A percentile compares a stretch with the other conserved stretches of the same genome.
These are phyloP conservation scores for Sceloporus undulatus DNA, from an alignment of 2,113 vertebrate genomes.

Conservation along the genomic window DNA sequence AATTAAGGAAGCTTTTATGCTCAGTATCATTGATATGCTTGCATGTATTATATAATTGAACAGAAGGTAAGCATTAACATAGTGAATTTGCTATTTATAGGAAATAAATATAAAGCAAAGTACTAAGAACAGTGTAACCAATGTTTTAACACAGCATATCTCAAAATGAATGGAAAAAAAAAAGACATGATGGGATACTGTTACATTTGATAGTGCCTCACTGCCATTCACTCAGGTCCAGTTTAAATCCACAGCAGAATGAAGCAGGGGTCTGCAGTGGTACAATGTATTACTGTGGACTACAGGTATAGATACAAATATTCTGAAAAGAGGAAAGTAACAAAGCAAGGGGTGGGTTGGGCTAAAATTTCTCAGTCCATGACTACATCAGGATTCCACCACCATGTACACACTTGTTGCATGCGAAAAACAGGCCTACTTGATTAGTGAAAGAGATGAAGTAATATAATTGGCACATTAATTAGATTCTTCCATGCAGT, in stretches of 20 bases:
- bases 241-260: background rate
- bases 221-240: background rate
- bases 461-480: background rate
- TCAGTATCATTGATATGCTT: background rate
- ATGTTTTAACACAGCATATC: constrained; percentile 5
- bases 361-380: background rate
- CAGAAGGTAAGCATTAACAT: fast-evolving
- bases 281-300: background rate
- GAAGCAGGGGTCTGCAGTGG: background rate
- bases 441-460: fast-evolving
- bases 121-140: background rate
- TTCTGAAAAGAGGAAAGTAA: background rate
- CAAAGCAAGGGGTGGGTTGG: background rate
- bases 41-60: background rate
- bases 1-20: background rate
- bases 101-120: background rate
- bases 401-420: background rate
- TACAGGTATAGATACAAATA: background rate
- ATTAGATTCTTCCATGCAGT: no score
- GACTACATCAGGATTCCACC: background rate
- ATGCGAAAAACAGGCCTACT: background rate
- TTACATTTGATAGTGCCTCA: background rate
- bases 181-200: background rate
- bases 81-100: background rate
- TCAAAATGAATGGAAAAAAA: background rate